A percentile compares a stretch with the other conserved stretches of the same genome.
Evolutionary conservation across 2,888 invertebrate species (phyloP).

Genomic region (Nomada ruficornis): DNA sequence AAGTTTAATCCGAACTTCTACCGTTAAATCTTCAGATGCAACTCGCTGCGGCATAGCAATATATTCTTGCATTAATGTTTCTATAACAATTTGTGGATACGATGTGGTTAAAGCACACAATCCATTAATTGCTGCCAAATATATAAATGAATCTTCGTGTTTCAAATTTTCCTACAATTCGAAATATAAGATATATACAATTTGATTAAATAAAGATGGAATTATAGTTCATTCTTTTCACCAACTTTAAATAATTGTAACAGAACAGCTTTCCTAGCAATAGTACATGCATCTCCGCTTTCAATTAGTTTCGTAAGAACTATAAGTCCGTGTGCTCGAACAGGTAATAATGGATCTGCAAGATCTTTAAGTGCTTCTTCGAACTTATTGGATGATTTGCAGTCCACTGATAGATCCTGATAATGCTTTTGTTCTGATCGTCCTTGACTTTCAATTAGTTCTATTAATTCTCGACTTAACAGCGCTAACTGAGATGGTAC

Average conservation of each 20-base stretch:
- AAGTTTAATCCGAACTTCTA: constrained; percentile 90
- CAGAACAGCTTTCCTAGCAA: constrained; percentile 88
- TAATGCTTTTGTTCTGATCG: constrained; percentile 65
- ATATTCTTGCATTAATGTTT: constrained; percentile 89
- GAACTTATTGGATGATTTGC: constrained; percentile 83
- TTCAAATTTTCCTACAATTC: constrained; percentile 89
- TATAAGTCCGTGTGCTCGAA: constrained; percentile 92
- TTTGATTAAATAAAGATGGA: neutral
- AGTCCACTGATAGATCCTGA: constrained; percentile 74
- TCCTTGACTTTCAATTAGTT: constrained; percentile 78
- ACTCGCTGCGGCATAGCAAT: constrained; percentile 80
- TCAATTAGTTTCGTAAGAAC: constrained; percentile 90
- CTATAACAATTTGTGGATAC: constrained; percentile 89
- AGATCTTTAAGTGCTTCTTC: constrained; percentile 89
- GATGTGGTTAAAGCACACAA: constrained; percentile 88
- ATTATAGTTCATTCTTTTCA: constrained; percentile 34
- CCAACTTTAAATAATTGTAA: constrained; percentile 90
- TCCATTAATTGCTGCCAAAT: constrained; percentile 91
- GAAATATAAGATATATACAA: constrained; percentile 45
- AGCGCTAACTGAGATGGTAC: constrained; percentile 70
- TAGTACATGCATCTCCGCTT: constrained; percentile 87
- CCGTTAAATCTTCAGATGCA: constrained; percentile 83
- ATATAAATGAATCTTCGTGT: constrained; percentile 93
- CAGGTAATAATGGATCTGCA: constrained; percentile 90
- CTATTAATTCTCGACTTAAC: constrained; percentile 78